A percentile compares a stretch with the other conserved stretches of the same genome.
Conservation (phyloP, 1,140 invertebrate species). For the Papilio polyxenes region DNA sequence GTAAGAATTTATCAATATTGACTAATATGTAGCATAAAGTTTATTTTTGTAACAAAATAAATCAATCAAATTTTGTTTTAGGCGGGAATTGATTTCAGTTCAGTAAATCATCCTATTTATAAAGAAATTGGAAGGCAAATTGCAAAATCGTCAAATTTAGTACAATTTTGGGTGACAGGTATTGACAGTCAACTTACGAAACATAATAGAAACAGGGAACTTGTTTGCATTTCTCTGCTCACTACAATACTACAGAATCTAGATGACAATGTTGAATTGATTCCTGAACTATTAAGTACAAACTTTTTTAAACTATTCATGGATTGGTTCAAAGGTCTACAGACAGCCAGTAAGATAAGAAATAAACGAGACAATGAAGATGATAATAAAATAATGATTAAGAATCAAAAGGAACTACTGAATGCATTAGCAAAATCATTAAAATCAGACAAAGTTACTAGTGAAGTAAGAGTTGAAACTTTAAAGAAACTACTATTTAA, state of each 20-base stretch:
- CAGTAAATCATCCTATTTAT: conserved; percentile 83
- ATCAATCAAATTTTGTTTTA: conserved; percentile 60
- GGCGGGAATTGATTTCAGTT: conserved; percentile 82
- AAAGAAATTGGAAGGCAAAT: conserved; percentile 81
- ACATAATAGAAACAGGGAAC: conserved; percentile 82
- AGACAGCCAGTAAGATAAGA: conserved; percentile 74
- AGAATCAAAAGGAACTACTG: conserved; percentile 81
- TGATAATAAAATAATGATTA: conserved; percentile 80
- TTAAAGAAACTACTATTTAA: conserved; percentile 84
- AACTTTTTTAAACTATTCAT: conserved; percentile 82
- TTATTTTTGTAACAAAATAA: background rate
- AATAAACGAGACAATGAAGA: conserved; percentile 74
- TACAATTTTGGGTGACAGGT: conserved; percentile 79
- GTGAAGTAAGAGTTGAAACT: conserved; percentile 80
- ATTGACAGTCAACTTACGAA: conserved; percentile 82
- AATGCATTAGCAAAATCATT: conserved; percentile 78
- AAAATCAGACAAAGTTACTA: conserved; percentile 75
- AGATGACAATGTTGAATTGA: conserved; percentile 70
- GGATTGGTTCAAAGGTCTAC: conserved; percentile 80
- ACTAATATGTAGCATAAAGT: conserved; percentile 1
- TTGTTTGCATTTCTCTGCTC: conserved; percentile 80
- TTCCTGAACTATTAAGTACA: conserved; percentile 79
- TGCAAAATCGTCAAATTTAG: conserved; percentile 72
- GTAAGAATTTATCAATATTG: conserved; percentile 67
- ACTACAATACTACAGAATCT: conserved; percentile 79